Percentiles rank a stretch among this genome's conserved stretches.
These are phyloP conservation scores for Vulpes lagopus DNA, from an alignment of 2,113 vertebrate genomes.

Conservation along the genomic window DNA sequence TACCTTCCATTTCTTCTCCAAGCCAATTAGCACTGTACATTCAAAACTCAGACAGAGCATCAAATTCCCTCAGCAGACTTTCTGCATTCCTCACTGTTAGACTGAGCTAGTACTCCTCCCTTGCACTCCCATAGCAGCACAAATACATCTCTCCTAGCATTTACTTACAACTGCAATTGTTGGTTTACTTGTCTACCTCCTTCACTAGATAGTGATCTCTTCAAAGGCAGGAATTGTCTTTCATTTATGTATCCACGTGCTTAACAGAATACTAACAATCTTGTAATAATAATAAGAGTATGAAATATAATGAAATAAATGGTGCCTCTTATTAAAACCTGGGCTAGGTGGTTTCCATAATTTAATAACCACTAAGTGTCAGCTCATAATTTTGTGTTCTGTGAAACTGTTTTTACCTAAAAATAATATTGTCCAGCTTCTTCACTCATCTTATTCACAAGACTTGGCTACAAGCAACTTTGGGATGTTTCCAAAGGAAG, in stretches of 20 bases:
- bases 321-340: conserved; percentile 44
- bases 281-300: conserved; percentile 37
- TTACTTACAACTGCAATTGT: not conserved
- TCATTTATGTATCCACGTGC: conserved; percentile 9
- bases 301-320: conserved; percentile 48
- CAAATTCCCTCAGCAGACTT: not conserved
- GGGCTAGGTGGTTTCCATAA: conserved; percentile 38
- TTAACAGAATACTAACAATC: conserved; percentile 24
- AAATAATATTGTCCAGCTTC: conserved; percentile 71
- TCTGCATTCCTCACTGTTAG: too few species aligned
- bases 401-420: conserved; percentile 71
- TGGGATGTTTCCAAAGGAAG: conserved; percentile 72
- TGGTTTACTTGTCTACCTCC: not conserved
- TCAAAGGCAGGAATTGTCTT: conserved; percentile 39
- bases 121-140: not conserved
- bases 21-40: conserved; percentile 1
- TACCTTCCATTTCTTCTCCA: not conserved
- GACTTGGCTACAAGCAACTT: conserved; percentile 68
- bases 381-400: conserved; percentile 64
- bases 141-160: not conserved
- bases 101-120: not conserved
- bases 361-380: conserved; percentile 60
- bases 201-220: not conserved
- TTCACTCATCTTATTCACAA: conserved; percentile 64
- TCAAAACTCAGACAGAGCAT: conserved; percentile 26